Evolutionary conservation across 2,888 invertebrate genomes (phyloP), one percentile per base, ranked within the genome.

Genomic region (Hipparchia sbordonii): DNA sequence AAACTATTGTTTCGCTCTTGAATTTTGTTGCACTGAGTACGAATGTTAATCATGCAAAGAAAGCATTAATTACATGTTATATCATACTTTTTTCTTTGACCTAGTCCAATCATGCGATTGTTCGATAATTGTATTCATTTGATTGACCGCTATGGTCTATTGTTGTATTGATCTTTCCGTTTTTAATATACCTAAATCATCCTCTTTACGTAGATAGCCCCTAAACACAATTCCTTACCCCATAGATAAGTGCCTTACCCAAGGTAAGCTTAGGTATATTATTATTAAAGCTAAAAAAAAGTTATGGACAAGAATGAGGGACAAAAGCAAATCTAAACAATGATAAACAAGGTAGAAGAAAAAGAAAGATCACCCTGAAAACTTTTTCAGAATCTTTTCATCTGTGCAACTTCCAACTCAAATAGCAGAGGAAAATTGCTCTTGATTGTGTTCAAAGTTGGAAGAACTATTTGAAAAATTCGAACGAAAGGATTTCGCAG

Each of bases 1-100:
- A 68, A 71, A 68, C 63, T 57, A 67, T 69, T 63, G 51, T 9
- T 65, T 67, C 70, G 72, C 69, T 57, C 74, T 74, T 74, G 74
- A 68, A 74, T 74, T 73, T 67, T 23, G 67, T 63, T 67, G 62
- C 46, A 51, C 51, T 45, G 23, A 2, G 39, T 39, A 39, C 39
- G 51, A 48, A 51, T 60, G 48, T 12, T n/a, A 48, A 7, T 68
- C 68, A 68, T 68, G 68, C 68, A 59, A 59, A 33, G 59, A 68
- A 52, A 68, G 6, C 46, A 33, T 67, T 54, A 48, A 33, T 59
- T 39, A 7, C 12, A 4, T 5, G 51, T 12, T 67, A 46, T 5
- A 45, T 1, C 13, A 46, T 39, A 6, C 9, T 8, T 12, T 67
- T 56, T 66, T 33, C 6, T 33, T 39, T 52, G 46, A 62, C 62